These are phyloP conservation scores for Azemiops feae DNA, from an alignment of 2,113 vertebrate genomes.

Conservation along the genomic window DNA sequence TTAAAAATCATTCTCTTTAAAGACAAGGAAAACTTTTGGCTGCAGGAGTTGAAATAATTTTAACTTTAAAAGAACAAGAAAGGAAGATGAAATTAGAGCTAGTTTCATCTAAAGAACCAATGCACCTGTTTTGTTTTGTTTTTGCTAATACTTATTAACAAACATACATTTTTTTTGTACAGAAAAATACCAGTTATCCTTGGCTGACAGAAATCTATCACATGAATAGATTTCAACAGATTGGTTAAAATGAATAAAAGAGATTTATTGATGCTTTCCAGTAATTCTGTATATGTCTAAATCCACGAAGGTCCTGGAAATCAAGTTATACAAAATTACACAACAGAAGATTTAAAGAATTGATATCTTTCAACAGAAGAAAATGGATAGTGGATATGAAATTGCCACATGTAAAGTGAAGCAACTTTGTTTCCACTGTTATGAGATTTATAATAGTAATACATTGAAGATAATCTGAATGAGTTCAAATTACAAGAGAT, in stretches of 20 bases:
- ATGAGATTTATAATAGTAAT: background rate
- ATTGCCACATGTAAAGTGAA: background rate
- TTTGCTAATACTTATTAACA: conserved; percentile 9
- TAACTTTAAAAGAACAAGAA: conserved; percentile 33
- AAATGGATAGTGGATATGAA: background rate
- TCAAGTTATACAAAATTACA: background rate
- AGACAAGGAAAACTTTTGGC: background rate
- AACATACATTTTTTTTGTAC: background rate
- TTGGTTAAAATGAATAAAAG: background rate
- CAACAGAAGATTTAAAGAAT: background rate
- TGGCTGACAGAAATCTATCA: background rate
- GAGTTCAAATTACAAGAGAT: background rate
- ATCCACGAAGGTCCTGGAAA: background rate
- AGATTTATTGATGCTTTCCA: background rate
- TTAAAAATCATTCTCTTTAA: conserved; percentile 52
- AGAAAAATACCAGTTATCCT: background rate
- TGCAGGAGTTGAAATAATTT: conserved; percentile 47
- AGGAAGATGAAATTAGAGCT: conserved; percentile 32
- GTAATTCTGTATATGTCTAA: background rate
- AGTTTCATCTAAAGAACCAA: background rate
- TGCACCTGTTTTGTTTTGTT: background rate
- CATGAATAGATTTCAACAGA: background rate
- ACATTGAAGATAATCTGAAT: background rate
- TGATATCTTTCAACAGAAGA: background rate
- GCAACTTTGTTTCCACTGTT: background rate